Evolutionary conservation across 1,140 invertebrate species (phyloP).

Genomic region (Trialeurodes vaporariorum): DNA sequence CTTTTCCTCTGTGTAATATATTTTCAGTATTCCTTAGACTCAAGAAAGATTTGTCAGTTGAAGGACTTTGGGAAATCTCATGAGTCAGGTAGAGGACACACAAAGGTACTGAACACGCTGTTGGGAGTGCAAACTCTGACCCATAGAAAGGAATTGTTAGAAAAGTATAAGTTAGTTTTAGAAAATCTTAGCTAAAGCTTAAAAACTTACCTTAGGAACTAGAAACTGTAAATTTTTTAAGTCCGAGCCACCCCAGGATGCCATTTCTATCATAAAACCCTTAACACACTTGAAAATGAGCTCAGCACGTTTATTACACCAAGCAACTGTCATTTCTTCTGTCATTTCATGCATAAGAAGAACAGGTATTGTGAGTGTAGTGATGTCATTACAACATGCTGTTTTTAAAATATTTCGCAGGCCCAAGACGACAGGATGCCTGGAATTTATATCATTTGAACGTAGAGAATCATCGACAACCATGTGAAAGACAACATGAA

Average conservation of each 20-base stretch:
- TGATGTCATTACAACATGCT: slow-evolving; percentile 85
- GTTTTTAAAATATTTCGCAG: slow-evolving; percentile 89
- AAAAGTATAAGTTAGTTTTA: too few species aligned
- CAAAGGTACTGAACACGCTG: too few species aligned
- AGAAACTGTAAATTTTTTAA: slow-evolving; percentile 78
- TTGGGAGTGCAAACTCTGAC: too few species aligned
- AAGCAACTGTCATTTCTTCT: slow-evolving; percentile 95
- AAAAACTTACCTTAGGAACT: slow-evolving; percentile 55
- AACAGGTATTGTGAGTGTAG: slow-evolving; percentile 84
- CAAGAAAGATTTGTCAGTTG: too few species aligned
- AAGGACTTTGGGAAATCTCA: too few species aligned
- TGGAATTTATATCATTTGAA: slow-evolving; percentile 79
- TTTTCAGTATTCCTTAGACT: too few species aligned
- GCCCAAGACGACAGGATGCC: slow-evolving; percentile 90
- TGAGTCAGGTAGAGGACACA: too few species aligned
- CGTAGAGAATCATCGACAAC: slow-evolving; percentile 64
- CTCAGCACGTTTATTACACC: slow-evolving; percentile 92
- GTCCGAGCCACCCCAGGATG: slow-evolving; percentile 80
- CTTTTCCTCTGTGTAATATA: too few species aligned
- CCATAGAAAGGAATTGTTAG: too few species aligned
- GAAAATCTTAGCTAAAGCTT: too few species aligned
- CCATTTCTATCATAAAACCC: slow-evolving; percentile 98
- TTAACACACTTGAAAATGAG: slow-evolving; percentile 97
- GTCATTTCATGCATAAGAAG: slow-evolving; percentile 84
- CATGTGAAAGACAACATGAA: slow-evolving; percentile 91